phyloP scores from a whole-genome alignment of 37 sponge, comb jelly and placozoan species.

The Dysidea cf. avara region DNA sequence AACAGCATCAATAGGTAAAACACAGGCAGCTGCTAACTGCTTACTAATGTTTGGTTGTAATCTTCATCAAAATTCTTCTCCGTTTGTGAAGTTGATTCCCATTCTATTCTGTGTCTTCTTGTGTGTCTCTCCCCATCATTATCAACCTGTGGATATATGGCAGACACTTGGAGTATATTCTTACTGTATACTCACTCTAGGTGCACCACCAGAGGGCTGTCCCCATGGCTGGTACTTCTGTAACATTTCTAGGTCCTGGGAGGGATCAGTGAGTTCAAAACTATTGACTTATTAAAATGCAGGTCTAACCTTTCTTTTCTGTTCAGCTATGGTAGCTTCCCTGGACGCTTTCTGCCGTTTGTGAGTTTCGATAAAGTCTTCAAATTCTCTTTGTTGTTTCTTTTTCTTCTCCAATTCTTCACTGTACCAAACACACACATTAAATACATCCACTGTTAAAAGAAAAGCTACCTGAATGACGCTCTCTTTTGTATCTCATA shows the following conservation, averaged over 20 bases:
- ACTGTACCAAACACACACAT: not conserved
- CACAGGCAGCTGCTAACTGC: too few relatives aligned
- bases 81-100: too few relatives aligned
- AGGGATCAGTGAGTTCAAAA: not conserved
- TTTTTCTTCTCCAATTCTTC: conserved; percentile 1
- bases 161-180: too few relatives aligned
- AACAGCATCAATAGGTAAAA: too few relatives aligned
- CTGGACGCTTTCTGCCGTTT: not conserved
- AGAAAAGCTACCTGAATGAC: not conserved
- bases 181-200: conserved; percentile 13
- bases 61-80: too few relatives aligned
- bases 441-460: too few relatives aligned
- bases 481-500: not conserved
- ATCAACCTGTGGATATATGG: too few relatives aligned
- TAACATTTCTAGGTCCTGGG: conserved; percentile 52
- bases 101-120: too few relatives aligned
- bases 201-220: conserved; percentile 39
- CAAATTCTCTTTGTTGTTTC: conserved; percentile 15
- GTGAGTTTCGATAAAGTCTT: conserved; percentile 7
- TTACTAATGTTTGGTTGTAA: too few relatives aligned
- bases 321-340: not conserved
- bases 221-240: conserved; percentile 64
- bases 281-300: not conserved
- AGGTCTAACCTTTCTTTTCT: conserved; percentile 42
- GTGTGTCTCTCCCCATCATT: too few relatives aligned